Evolutionary conservation across 2,888 invertebrate genomes (phyloP).

Genomic region (Epirrita christyi): DNA sequence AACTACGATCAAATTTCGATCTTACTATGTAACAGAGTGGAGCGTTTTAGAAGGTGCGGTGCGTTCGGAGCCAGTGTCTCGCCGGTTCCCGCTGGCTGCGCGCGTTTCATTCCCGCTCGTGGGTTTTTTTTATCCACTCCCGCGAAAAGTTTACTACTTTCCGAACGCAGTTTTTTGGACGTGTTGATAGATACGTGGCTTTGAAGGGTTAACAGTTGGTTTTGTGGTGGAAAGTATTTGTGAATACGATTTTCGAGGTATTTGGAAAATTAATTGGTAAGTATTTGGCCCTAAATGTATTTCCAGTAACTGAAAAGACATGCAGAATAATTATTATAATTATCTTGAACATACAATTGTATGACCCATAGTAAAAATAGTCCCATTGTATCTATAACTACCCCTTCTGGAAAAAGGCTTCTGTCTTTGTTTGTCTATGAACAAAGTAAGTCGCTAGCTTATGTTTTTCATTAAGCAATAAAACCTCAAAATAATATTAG

Average conservation of each 20-base stretch:
- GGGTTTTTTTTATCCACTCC: constrained; percentile 34
- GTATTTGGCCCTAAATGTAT: constrained; percentile 25
- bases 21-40: constrained; percentile 77
- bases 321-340: too few relatives aligned
- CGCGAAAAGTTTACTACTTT: constrained; percentile 70
- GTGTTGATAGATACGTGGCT: constrained; percentile 16
- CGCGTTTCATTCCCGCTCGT: constrained; percentile 44
- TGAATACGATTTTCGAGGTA: constrained; percentile 36
- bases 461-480: too few relatives aligned
- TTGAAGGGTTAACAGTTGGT: constrained; percentile 26
- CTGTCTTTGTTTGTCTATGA: too few relatives aligned
- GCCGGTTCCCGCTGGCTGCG: constrained; percentile 58
- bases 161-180: constrained; percentile 44
- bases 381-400: too few relatives aligned
- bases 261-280: constrained; percentile 43
- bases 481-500: too few relatives aligned
- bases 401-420: too few relatives aligned
- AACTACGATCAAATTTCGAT: constrained; percentile 82
- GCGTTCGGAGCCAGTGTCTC: constrained; percentile 52
- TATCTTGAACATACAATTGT: too few relatives aligned
- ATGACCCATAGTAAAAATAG: too few relatives aligned
- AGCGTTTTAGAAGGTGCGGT: constrained; percentile 63
- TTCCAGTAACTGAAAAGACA: neutral
- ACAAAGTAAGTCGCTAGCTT: too few relatives aligned
- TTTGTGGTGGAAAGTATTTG: constrained; percentile 43